Evolutionary conservation across 2,797 vertebrate genomes (phyloP), one percentile per base, ranked within the genome.

Genomic region (Enteromius treurensis): DNA sequence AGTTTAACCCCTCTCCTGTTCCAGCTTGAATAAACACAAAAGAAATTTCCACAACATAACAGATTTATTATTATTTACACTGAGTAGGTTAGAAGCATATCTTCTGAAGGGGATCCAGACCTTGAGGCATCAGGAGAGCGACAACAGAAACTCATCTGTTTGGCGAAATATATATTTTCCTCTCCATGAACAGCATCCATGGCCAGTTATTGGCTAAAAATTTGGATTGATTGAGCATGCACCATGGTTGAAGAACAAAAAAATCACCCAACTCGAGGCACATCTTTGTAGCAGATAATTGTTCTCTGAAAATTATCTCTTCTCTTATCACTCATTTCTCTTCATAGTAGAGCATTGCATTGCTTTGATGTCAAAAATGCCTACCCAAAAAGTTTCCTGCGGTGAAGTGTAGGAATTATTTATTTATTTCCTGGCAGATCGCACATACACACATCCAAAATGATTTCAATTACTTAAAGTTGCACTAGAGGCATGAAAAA

Each of bases 391-490:
- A 26, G 32, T 55, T 53, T 71, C 73, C 62, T 68, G 42, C 14
- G 9, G 17, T 47, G 71, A 77, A 64, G 23, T 77, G 23, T 29
- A 40, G 29, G 32, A 51, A 40, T 26, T 45, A 55, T 67, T 49
- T 26, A 40, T 67, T 26, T 82, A 64, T 62, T 73, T 62, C 15
- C 42, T 81, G 70, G 23, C 70, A 51, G 78, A 80, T 62, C 49
- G 4, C 23, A 58, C 55, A 32, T n/a, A 69, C 55, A 32, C 11
- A 7, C 37, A 49, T 34, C 1, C 37, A 80, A 58, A 23, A 84
- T 60, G 70, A 81, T 82, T 73, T 77, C 55, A 65, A 14, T 82
- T 65, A 67, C 67, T 64, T 65, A 29, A 71, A 55, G n/a, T 82
- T 78, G 55, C 75, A 45, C 73, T 40, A 75, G 42, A 11, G 40